These are phyloP conservation scores for Chiloscyllium plagiosum DNA, from an alignment of 2,113 vertebrate species.

Conservation along the genomic window DNA sequence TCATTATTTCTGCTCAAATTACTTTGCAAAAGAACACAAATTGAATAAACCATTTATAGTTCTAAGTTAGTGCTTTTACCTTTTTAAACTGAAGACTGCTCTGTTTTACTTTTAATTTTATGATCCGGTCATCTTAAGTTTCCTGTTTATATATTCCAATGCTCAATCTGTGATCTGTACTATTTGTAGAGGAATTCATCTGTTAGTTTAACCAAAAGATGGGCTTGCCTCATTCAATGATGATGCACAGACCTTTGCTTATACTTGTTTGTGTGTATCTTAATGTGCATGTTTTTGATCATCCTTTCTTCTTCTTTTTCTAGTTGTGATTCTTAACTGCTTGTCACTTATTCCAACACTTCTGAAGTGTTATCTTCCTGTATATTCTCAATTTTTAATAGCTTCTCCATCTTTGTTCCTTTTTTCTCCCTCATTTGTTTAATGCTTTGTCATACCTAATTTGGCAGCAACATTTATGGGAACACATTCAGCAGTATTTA, in stretches of 20 bases:
- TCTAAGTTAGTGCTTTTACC: not conserved
- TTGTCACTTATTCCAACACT: not conserved
- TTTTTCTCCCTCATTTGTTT: conserved; percentile 36
- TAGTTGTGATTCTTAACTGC: not conserved
- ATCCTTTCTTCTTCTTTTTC: not conserved
- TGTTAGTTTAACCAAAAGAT: not conserved
- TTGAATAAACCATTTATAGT: conserved; percentile 6
- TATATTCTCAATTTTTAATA: conserved; percentile 25
- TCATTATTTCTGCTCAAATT: not conserved
- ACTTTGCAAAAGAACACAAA: not conserved
- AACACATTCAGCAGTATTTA: conserved; percentile 11
- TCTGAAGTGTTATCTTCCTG: conserved; percentile 6
- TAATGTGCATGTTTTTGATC: not conserved
- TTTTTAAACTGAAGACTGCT: not conserved
- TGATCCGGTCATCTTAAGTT: not conserved
- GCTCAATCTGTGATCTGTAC: not conserved
- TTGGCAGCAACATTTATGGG: conserved; percentile 33
- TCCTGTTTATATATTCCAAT: not conserved
- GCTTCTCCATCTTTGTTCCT: conserved; percentile 25
- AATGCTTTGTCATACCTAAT: conserved; percentile 35
- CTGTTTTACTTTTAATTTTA: not conserved
- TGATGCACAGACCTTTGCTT: not conserved
- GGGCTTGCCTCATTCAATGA: not conserved
- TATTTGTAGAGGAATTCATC: not conserved
- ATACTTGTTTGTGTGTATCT: not conserved